phyloP scores from a whole-genome alignment of 2,888 invertebrate species.

The Ophioninae sp. region DNA sequence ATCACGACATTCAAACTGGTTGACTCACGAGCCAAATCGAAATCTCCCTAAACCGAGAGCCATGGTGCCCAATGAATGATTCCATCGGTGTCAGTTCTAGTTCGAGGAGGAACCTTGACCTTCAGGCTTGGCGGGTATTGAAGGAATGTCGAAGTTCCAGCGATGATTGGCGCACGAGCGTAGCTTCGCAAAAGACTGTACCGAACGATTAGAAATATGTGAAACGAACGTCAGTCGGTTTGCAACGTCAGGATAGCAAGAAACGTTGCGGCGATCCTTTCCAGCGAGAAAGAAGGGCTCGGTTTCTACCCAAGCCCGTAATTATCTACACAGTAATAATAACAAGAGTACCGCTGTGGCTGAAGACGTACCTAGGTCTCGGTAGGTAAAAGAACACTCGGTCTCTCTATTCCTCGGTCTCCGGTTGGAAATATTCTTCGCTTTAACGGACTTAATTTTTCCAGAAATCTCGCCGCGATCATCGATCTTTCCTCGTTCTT shows the following conservation, averaged over 20 bases:
- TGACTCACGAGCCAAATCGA: neutral
- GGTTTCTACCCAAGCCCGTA: conserved; percentile 36
- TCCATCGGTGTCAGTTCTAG: too few species aligned
- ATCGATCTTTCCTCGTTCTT: conserved; percentile 49
- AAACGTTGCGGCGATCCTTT: conserved; percentile 30
- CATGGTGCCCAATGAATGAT: neutral
- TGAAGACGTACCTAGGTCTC: conserved; percentile 2
- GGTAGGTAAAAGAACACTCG: neutral
- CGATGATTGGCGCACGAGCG: neutral
- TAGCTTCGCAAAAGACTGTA: neutral
- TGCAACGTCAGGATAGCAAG: conserved; percentile 12
- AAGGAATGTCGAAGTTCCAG: neutral
- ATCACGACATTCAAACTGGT: neutral
- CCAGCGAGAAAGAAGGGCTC: conserved; percentile 8
- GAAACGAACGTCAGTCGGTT: conserved; percentile 15
- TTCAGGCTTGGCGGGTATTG: neutral
- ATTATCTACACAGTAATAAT: conserved; percentile 55
- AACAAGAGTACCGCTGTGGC: conserved; percentile 8
- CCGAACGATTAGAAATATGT: conserved; percentile 22
- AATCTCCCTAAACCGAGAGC: neutral
- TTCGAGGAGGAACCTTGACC: neutral
- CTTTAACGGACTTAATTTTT: conserved; percentile 42
- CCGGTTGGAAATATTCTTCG: conserved; percentile 39
- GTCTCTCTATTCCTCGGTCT: neutral
- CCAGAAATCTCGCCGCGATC: conserved; percentile 23